Percentiles rank a stretch among this genome's conserved stretches.
Conservation (phyloP, 2,888 invertebrate genomes). For the Noctua janthina region DNA sequence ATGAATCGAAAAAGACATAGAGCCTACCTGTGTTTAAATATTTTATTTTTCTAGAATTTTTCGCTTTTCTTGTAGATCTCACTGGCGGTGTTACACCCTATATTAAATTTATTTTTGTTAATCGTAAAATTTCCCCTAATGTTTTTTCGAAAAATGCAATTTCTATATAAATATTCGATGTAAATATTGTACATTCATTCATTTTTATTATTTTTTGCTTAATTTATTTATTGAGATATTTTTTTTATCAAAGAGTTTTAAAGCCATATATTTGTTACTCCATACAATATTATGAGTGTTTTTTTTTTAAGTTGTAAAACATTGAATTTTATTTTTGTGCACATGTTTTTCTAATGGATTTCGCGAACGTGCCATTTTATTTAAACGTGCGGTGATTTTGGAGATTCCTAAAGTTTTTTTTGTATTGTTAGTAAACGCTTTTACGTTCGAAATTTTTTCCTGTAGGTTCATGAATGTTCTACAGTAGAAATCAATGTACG, state of each 20-base stretch:
- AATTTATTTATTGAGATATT: slow-evolving; percentile 89
- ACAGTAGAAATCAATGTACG: slow-evolving; percentile 89
- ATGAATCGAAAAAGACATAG: slow-evolving; percentile 88
- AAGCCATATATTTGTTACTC: slow-evolving; percentile 84
- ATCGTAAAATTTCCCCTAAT: slow-evolving; percentile 71
- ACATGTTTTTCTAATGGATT: slow-evolving; percentile 72
- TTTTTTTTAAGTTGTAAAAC: slow-evolving; percentile 67
- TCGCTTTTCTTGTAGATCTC: slow-evolving; percentile 83
- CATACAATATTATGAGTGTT: slow-evolving; percentile 75
- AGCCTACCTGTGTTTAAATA: slow-evolving; percentile 82
- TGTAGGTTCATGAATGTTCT: slow-evolving; percentile 88
- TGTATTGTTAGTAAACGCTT: slow-evolving; percentile 69
- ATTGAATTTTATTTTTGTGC: slow-evolving; percentile 70
- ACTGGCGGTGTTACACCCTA: slow-evolving; percentile 67
- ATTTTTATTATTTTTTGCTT: slow-evolving; percentile 78
- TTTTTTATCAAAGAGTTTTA: slow-evolving; percentile 83
- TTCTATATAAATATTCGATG: slow-evolving; percentile 87
- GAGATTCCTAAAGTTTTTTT: slow-evolving; percentile 77
- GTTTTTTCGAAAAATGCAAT: slow-evolving; percentile 64
- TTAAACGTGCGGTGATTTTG: slow-evolving; percentile 77
- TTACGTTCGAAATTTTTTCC: slow-evolving; percentile 77
- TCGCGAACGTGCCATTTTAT: slow-evolving; percentile 84
- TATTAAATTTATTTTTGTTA: slow-evolving; percentile 60
- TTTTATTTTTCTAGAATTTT: slow-evolving; percentile 81
- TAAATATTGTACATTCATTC: slow-evolving; percentile 89